These are phyloP conservation scores for Clunio marinus DNA, from an alignment of 2,888 invertebrate species.

Conservation along the genomic window DNA sequence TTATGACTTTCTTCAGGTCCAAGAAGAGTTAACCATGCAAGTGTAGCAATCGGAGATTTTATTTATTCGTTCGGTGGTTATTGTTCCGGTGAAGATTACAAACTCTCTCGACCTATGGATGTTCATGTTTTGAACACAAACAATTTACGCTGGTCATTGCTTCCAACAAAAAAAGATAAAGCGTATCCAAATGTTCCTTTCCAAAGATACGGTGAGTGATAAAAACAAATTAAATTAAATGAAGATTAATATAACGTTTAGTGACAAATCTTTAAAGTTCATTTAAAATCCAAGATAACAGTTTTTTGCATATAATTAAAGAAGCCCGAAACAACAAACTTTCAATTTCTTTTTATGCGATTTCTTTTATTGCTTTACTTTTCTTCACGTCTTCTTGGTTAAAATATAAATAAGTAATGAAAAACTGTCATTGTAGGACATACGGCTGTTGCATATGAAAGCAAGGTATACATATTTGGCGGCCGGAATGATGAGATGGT, in stretches of 20 bases:
- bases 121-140: conserved; percentile 78
- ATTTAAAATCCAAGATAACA: too few relatives aligned
- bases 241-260: too few relatives aligned
- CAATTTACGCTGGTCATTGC: conserved; percentile 58
- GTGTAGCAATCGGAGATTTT: conserved; percentile 69
- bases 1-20: conserved; percentile 58
- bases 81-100: conserved; percentile 78
- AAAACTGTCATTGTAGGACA: conserved; percentile 52
- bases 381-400: neutral
- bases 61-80: conserved; percentile 92
- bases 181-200: conserved; percentile 62
- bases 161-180: conserved; percentile 54
- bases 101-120: conserved; percentile 73
- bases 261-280: too few relatives aligned
- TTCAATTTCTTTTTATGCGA: conserved; percentile 18
- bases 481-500: conserved; percentile 74
- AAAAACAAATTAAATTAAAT: too few relatives aligned
- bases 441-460: conserved; percentile 75
- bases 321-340: too few relatives aligned
- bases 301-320: too few relatives aligned
- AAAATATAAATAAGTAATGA: neutral
- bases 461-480: conserved; percentile 80
- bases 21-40: conserved; percentile 87
- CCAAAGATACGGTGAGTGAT: conserved; percentile 55
- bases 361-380: neutral